Evolutionary conservation across 2,797 vertebrate genomes (phyloP).

Genomic region (Lacerta agilis): DNA sequence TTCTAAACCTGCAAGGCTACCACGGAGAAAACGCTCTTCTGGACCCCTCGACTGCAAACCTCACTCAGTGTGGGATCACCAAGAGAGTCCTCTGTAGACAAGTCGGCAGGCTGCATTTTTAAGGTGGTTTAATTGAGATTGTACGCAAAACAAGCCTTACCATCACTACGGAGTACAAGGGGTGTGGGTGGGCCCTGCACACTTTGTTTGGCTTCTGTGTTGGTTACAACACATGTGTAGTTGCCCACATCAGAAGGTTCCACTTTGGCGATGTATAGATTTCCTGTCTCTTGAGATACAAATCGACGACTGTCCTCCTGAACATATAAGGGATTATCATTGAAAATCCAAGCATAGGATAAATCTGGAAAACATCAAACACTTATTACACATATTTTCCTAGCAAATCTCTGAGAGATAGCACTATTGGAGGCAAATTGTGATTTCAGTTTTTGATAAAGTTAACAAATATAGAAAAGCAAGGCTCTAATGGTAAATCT

Average conservation of each 20-base stretch:
- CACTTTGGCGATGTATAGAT: slow-evolving; percentile 78
- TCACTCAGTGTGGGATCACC: too few relatives aligned
- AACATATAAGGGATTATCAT: slow-evolving; percentile 59
- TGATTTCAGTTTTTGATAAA: not conserved
- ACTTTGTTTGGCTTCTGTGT: slow-evolving; percentile 29
- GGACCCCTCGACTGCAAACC: too few relatives aligned
- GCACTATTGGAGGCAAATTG: not conserved
- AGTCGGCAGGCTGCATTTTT: too few relatives aligned
- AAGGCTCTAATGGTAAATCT: not conserved
- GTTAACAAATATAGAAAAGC: not conserved
- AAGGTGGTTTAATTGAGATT: fast-evolving
- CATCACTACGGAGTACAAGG: slow-evolving; percentile 70
- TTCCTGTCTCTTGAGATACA: slow-evolving; percentile 74
- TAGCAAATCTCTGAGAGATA: fast-evolving
- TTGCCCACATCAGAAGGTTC: slow-evolving; percentile 75
- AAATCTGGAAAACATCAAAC: slow-evolving; percentile 67
- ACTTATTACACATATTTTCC: fast-evolving
- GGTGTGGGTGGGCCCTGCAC: slow-evolving; percentile 68
- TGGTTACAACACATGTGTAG: slow-evolving; percentile 74
- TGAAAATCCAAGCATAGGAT: slow-evolving; percentile 76
- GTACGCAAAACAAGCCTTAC: slow-evolving; percentile 49
- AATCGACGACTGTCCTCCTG: slow-evolving; percentile 66
- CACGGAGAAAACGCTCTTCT: too few relatives aligned
- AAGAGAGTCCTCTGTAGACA: too few relatives aligned
- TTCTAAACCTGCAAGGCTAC: too few relatives aligned